phyloP scores from a whole-genome alignment of 2,888 invertebrate species.

The Nymphalis urticae region DNA sequence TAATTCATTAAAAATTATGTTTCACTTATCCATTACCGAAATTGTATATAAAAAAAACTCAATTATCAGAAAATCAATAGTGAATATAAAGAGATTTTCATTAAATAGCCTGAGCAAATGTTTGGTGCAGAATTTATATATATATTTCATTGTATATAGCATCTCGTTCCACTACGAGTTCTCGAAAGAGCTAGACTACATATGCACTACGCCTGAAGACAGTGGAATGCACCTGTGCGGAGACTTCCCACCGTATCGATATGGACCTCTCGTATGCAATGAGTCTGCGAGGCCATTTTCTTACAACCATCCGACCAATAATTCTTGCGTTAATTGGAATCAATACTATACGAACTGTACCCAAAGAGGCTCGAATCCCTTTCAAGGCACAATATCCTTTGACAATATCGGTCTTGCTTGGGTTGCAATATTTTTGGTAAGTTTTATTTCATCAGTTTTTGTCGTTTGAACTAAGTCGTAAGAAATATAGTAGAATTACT shows the following conservation, averaged over 20 bases:
- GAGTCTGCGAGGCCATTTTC: constrained; percentile 84
- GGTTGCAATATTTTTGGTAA: constrained; percentile 99
- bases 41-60: background rate
- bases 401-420: constrained; percentile 99
- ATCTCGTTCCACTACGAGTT: constrained; percentile 93
- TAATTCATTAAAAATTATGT: constrained; percentile 18
- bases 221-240: constrained; percentile 97
- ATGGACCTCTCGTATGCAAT: constrained; percentile 89
- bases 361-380: constrained; percentile 96
- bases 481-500: background rate
- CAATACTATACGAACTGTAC: constrained; percentile 98
- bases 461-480: background rate
- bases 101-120: background rate
- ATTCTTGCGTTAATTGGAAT: constrained; percentile 98
- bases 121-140: constrained; percentile 8
- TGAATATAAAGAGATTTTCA: background rate
- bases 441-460: constrained; percentile 51
- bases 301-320: constrained; percentile 84
- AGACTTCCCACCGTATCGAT: constrained; percentile 89
- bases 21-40: constrained; percentile 9
- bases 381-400: constrained; percentile 99
- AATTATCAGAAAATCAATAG: background rate
- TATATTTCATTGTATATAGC: constrained; percentile 58
- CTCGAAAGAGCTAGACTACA: constrained; percentile 96
- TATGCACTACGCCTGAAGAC: constrained; percentile 95